Evolutionary conservation across 2,797 vertebrate species (phyloP).

Genomic region (Rhinoraja longicauda): DNA sequence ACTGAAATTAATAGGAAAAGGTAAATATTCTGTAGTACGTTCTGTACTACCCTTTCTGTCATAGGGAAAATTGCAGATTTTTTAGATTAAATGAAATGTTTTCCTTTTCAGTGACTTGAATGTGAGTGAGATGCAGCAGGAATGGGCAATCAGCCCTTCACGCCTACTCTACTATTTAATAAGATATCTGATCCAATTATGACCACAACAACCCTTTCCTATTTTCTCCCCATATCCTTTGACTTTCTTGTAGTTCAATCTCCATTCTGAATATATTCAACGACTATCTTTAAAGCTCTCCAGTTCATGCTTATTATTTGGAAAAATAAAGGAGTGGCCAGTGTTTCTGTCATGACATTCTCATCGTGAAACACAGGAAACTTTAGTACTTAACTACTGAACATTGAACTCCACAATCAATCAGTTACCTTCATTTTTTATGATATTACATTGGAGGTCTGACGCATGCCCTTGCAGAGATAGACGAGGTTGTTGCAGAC

Average conservation of each 20-base stretch:
- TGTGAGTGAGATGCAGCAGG: no score
- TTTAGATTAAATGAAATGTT: not conserved
- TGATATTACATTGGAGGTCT: constrained; percentile 79
- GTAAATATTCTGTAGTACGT: not conserved
- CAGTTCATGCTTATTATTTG: not conserved
- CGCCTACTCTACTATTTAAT: no score
- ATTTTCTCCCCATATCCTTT: no score
- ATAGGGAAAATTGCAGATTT: not conserved
- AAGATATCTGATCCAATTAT: no score
- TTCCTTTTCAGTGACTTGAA: no score
- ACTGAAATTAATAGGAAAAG: no score
- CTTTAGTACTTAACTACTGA: not conserved
- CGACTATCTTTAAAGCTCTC: no score
- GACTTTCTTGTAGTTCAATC: no score
- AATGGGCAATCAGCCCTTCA: no score
- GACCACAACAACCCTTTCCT: no score
- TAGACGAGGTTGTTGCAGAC: constrained; percentile 90
- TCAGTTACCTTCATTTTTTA: constrained; percentile 89
- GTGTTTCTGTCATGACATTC: not conserved
- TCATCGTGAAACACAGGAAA: not conserved
- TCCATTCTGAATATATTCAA: no score
- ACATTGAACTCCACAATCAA: not conserved
- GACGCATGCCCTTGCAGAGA: constrained; percentile 84
- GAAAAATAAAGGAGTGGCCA: not conserved
- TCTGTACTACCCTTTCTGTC: not conserved